Base-by-base conservation (phyloP, 2,797 vertebrate genomes). In the Premnoplex brunnescens region DNA sequence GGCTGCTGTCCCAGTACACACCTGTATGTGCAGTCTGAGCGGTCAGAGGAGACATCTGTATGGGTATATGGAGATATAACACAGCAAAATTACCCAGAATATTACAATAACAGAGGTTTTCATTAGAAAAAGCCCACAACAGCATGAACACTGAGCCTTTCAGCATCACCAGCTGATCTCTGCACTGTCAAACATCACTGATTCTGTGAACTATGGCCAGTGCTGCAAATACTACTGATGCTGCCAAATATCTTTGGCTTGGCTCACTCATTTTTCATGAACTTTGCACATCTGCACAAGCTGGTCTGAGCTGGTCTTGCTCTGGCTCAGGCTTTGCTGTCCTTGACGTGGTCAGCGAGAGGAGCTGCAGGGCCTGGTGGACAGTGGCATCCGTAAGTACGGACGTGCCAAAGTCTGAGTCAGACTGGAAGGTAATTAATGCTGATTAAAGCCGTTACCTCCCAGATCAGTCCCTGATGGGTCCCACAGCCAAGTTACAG, bases 231-330 rank as follows among this genome's bases (percentile, higher is more conserved):
- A 12, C 16, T 19, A 46, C 59, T 4, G 64, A 74, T 77, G 83
- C 79, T 56, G 82, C 51, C 75, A 44, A 80, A 43, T 37, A 15
- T 3, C 80, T 86, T 87, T 76, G 73, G 30, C 37, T 92, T 5
- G 37, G 37, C 44, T 85, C 41, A 15, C 52, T 63, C 4, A 0
- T 36, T n/a, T 54, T 39, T 23, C 5, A 1, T 54, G 83, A 59
- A 92, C 94, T 93, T 96, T 91, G 95, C 85, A 67, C 92, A 58
- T 58, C 46, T 58, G 54, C 26, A 46, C 34, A 46, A 90, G 71
- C 95, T 88, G 88, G 93, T 89, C 88, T 56, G 71, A 93, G 71
- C 93, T 88, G 85, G 91, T 93, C 73, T 83, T 1, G 2, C 77
- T 80, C 4, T 0, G 34, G 54, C 34, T 71, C 6, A 9, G 64